Percentiles rank a stretch among this genome's conserved stretches.
phyloP scores from a whole-genome alignment of 2,113 vertebrate genomes.

The Phalacrocorax pelagicus region DNA sequence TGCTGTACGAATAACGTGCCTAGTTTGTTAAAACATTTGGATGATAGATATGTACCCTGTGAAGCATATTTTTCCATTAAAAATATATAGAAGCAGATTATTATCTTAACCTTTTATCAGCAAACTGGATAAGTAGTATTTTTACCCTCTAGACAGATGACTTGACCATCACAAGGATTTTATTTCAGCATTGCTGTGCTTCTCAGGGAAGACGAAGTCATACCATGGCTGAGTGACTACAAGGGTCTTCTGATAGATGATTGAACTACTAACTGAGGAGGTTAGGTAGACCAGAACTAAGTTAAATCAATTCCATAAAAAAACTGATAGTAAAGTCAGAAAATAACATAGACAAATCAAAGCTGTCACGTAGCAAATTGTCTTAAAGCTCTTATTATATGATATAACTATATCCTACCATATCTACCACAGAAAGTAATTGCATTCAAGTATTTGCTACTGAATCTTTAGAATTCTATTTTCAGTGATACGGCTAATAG shows the following conservation, averaged over 20 bases:
- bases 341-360: background rate
- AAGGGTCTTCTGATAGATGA: background rate
- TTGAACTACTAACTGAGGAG: conserved; percentile 24
- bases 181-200: background rate
- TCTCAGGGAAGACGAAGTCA: conserved; percentile 31
- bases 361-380: background rate
- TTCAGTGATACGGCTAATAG: background rate
- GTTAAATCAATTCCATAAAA: conserved; percentile 16
- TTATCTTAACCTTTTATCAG: background rate
- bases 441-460: background rate
- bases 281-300: background rate
- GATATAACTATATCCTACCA: background rate
- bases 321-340: background rate
- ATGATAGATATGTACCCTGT: background rate
- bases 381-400: background rate
- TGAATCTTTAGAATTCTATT: background rate
- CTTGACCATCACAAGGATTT: conserved; percentile 30
- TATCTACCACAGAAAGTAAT: background rate
- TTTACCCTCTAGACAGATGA: background rate
- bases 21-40: background rate
- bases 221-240: background rate
- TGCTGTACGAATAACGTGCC: background rate
- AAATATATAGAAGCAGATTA: background rate
- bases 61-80: background rate
- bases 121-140: background rate